phyloP scores from a whole-genome alignment of 2,797 vertebrate species.

The Bradypodion pumilum region DNA sequence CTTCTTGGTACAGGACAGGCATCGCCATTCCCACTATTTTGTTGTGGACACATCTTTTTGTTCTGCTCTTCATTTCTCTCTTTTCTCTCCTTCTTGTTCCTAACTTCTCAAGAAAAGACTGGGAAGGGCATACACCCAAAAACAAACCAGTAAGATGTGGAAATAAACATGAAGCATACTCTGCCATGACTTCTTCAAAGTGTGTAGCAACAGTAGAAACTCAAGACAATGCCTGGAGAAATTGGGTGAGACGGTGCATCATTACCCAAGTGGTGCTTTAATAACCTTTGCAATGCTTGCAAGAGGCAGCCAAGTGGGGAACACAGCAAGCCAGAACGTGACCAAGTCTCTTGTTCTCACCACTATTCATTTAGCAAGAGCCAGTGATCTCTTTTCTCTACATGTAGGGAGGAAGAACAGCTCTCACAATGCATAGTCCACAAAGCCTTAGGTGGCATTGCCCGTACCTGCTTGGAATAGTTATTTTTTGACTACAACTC shows the following conservation, averaged over 20 bases:
- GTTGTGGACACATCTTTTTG: slow-evolving; percentile 34
- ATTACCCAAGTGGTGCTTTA: slow-evolving; percentile 72
- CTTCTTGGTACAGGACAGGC: background rate
- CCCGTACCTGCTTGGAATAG: background rate
- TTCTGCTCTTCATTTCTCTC: slow-evolving; percentile 40
- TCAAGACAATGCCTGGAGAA: slow-evolving; percentile 68
- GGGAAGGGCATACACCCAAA: slow-evolving; percentile 61
- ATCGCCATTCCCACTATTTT: slow-evolving; percentile 35
- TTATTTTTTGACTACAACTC: too few species aligned
- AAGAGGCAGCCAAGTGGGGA: slow-evolving; percentile 58
- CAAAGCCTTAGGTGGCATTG: background rate
- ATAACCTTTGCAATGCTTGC: slow-evolving; percentile 59
- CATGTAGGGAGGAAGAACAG: background rate
- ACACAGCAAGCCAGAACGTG: slow-evolving; percentile 62
- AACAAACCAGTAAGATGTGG: slow-evolving; percentile 61
- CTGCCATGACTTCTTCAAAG: slow-evolving; percentile 58
- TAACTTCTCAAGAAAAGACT: slow-evolving; percentile 49
- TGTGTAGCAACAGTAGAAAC: slow-evolving; percentile 64
- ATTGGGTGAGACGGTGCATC: slow-evolving; percentile 62
- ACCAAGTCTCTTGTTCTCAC: slow-evolving; percentile 48
- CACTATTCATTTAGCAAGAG: slow-evolving; percentile 38
- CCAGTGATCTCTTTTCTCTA: slow-evolving; percentile 25
- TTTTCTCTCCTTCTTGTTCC: background rate
- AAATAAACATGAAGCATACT: slow-evolving; percentile 61
- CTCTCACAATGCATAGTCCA: background rate